Evolutionary conservation across 2,888 invertebrate genomes (phyloP).

Genomic region (Drosophila tanythrix): DNA sequence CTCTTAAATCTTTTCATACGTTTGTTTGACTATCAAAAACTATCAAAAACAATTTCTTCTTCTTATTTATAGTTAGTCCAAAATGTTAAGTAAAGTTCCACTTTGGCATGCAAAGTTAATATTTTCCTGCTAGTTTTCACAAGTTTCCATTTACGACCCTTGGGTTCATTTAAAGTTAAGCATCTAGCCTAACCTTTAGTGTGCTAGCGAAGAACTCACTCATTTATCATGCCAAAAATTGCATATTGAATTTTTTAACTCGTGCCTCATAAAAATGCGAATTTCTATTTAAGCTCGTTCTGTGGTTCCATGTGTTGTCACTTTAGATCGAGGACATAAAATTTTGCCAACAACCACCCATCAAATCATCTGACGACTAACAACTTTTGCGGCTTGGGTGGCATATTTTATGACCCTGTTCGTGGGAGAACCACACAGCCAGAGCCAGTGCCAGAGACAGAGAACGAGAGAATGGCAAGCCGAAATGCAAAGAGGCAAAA

Average conservation of each 20-base stretch:
- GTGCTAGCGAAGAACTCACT: slow-evolving; percentile 5
- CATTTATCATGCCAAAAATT: slow-evolving; percentile 23
- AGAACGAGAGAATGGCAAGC: background rate
- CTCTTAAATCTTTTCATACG: background rate
- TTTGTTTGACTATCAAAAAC: background rate
- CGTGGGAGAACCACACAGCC: background rate
- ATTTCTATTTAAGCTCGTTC: slow-evolving; percentile 32
- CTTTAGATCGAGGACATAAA: slow-evolving; percentile 45
- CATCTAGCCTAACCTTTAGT: background rate
- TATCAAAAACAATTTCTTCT: background rate
- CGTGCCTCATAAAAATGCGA: slow-evolving; percentile 31
- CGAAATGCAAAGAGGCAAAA: slow-evolving; percentile 38
- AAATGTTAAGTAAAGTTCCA: background rate
- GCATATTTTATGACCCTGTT: slow-evolving; percentile 65
- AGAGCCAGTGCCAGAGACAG: background rate
- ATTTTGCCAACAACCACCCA: slow-evolving; percentile 18
- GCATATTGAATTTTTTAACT: slow-evolving; percentile 27
- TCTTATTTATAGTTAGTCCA: background rate
- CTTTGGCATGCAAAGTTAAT: background rate
- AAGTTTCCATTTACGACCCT: background rate
- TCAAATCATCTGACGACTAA: slow-evolving; percentile 39
- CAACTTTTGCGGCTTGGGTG: slow-evolving; percentile 55
- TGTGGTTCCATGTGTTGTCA: slow-evolving; percentile 24
- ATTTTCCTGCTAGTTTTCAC: background rate
- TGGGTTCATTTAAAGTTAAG: background rate